These are phyloP conservation scores for Hemicentrotus pulcherrimus DNA, from an alignment of 35 echinoderm and acorn worm genomes.

Conservation along the genomic window DNA sequence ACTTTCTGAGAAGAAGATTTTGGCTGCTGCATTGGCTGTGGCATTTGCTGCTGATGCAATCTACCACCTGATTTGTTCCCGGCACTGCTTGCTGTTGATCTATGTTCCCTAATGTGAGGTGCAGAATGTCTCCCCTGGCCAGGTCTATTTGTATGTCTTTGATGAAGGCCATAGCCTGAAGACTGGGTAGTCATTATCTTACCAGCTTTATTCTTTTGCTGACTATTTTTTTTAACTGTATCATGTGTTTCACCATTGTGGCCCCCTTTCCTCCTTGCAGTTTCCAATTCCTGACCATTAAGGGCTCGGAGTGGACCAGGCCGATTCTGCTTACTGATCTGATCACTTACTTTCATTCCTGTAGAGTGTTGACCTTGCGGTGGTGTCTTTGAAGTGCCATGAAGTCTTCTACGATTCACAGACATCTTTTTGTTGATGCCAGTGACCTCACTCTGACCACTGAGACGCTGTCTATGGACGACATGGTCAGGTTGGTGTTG, in stretches of 20 bases:
- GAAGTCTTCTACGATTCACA: neutral
- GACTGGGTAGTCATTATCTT: neutral
- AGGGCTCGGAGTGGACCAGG: slow-evolving; percentile 71
- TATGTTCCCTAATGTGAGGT: neutral
- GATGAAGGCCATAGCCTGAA: neutral
- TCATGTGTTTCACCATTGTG: neutral
- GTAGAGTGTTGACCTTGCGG: neutral
- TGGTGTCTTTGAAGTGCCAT: neutral
- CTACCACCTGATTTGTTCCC: neutral
- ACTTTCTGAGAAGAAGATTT: neutral
- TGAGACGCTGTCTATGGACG: neutral
- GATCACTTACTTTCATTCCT: neutral
- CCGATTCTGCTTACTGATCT: neutral
- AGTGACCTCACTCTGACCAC: neutral
- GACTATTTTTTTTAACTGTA: neutral
- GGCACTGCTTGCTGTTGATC: neutral
- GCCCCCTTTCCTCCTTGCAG: neutral
- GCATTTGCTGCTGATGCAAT: neutral
- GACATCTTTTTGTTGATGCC: neutral
- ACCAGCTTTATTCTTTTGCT: neutral
- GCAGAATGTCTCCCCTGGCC: slow-evolving; percentile 5
- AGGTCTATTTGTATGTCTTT: neutral
- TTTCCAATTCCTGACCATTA: slow-evolving; percentile 50
- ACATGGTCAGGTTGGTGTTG: neutral
- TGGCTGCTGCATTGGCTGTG: neutral